Evolutionary conservation across 2,888 invertebrate species (phyloP).

Genomic region (Marasmarcha lunaedactyla): DNA sequence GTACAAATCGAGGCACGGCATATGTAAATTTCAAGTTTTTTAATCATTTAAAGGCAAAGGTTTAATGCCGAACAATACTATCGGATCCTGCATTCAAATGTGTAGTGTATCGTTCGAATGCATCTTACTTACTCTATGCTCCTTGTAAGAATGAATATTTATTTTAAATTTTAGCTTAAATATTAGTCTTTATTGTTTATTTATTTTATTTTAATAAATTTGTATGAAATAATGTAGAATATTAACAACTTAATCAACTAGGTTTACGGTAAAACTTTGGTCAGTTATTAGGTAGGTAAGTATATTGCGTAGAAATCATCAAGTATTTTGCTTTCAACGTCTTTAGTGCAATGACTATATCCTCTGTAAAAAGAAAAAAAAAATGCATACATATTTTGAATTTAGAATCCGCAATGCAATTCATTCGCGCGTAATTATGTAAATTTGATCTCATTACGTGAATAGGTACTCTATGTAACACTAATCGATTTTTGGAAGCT

Average conservation of each 20-base stretch:
- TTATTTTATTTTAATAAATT: constrained; percentile 4
- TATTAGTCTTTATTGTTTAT: constrained; percentile 3
- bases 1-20: constrained; percentile 54
- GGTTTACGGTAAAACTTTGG: too few relatives aligned
- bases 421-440: not conserved
- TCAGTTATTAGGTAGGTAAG: too few relatives aligned
- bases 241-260: too few relatives aligned
- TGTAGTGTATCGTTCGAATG: constrained; percentile 38
- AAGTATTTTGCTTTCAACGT: too few relatives aligned
- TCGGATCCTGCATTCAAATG: constrained; percentile 54
- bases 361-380: too few relatives aligned
- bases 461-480: not conserved
- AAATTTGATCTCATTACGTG: not conserved
- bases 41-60: constrained; percentile 53
- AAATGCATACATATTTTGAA: too few relatives aligned
- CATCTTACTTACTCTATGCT: constrained; percentile 33
- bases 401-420: too few relatives aligned
- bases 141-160: constrained; percentile 59
- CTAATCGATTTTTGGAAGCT: constrained; percentile 1
- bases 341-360: too few relatives aligned
- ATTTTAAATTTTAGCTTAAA: constrained; percentile 26
- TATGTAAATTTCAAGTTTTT: constrained; percentile 61
- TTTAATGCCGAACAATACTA: constrained; percentile 47
- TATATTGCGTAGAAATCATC: too few relatives aligned
- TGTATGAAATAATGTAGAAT: too few relatives aligned